Evolutionary conservation across 2,888 invertebrate species (phyloP).

Genomic region (Phyllotreta cruciferae): DNA sequence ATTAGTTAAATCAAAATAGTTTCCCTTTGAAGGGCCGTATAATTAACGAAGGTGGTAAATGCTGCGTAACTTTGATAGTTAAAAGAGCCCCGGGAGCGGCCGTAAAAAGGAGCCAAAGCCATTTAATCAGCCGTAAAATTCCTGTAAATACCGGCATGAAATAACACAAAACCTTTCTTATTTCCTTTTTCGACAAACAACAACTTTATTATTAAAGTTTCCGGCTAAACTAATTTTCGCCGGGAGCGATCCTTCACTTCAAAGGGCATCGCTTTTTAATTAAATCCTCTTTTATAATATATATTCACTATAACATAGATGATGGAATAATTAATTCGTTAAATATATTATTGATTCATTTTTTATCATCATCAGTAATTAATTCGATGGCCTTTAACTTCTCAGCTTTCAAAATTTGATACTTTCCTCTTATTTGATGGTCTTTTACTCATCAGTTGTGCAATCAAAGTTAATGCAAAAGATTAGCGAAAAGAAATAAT

Average conservation of each 20-base stretch:
- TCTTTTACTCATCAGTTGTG: no score
- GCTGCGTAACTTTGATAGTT: conserved; percentile 43
- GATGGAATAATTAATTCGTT: no score
- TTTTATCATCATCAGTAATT: not conserved
- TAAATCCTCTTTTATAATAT: no score
- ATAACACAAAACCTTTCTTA: conserved; percentile 34
- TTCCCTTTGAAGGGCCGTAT: conserved; percentile 43
- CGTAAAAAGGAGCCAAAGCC: conserved; percentile 41
- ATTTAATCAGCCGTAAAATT: conserved; percentile 48
- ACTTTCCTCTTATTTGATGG: no score
- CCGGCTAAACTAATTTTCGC: conserved; percentile 17
- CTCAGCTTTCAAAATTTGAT: no score
- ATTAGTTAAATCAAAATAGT: conserved; percentile 40
- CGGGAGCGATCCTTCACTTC: conserved; percentile 10
- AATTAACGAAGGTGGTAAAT: conserved; percentile 42
- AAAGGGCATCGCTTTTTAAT: conserved; percentile 1
- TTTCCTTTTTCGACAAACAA: conserved; percentile 18
- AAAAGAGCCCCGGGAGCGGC: conserved; percentile 33
- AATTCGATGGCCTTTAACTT: no score
- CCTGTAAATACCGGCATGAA: conserved; percentile 41
- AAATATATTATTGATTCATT: not conserved
- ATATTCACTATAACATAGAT: no score
- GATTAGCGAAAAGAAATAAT: no score
- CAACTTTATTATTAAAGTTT: conserved; percentile 34
- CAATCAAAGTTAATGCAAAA: no score